phyloP scores from a whole-genome alignment of 2,797 vertebrate species.

The Alca torda region DNA sequence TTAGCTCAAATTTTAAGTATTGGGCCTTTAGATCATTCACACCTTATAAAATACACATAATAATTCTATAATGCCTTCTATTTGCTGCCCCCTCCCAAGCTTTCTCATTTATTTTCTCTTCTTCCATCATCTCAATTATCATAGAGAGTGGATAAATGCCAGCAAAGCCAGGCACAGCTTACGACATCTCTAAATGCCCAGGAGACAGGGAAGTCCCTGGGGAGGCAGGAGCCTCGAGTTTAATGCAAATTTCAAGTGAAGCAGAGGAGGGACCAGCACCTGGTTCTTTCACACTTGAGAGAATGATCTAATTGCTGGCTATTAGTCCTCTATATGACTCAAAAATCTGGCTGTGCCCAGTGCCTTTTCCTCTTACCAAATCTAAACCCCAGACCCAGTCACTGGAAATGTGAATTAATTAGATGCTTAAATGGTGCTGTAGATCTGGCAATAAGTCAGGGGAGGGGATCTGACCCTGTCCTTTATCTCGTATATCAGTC shows the following conservation, averaged over 20 bases:
- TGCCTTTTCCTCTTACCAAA: not conserved
- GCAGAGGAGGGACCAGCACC: not conserved
- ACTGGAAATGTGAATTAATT: not conserved
- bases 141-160: not conserved
- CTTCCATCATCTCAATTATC: slow-evolving; percentile 6
- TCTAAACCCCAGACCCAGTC: not conserved
- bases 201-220: not conserved
- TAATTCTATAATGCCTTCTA: not conserved
- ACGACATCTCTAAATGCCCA: not conserved
- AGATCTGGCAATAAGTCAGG: not conserved
- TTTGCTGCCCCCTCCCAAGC: not conserved
- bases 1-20: not conserved
- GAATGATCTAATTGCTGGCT: slow-evolving; percentile 23
- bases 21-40: not conserved
- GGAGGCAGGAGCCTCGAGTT: not conserved
- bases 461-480: not conserved
- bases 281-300: slow-evolving; percentile 1
- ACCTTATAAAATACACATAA: not conserved
- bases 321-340: not conserved
- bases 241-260: not conserved
- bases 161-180: not conserved
- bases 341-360: not conserved
- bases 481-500: rapidly evolving
- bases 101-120: not conserved
- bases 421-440: not conserved